phyloP scores from a whole-genome alignment of 1,140 invertebrate genomes.

The Melanaphis sacchari region DNA sequence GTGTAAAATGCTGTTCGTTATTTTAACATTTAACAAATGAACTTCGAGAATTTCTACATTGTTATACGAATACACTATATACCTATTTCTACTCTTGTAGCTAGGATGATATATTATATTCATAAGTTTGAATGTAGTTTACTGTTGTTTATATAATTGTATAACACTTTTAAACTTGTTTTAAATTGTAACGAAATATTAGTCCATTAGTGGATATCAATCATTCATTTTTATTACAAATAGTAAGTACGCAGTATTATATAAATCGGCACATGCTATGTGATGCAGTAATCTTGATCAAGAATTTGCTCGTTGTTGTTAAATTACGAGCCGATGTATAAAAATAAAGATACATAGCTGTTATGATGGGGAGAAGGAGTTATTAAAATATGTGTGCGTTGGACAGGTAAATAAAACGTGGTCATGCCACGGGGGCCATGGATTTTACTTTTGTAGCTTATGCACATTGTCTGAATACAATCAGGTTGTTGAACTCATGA shows the following conservation, averaged over 20 bases:
- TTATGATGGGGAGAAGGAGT: background rate
- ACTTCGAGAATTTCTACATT: background rate
- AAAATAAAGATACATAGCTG: background rate
- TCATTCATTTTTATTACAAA: background rate
- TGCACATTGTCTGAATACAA: slow-evolving; percentile 1
- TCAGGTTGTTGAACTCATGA: slow-evolving; percentile 40
- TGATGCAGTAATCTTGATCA: background rate
- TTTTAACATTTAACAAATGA: background rate
- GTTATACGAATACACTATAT: background rate
- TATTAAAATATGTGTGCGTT: slow-evolving; percentile 34
- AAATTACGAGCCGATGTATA: background rate
- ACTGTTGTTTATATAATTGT: background rate
- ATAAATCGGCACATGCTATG: background rate
- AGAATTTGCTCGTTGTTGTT: background rate
- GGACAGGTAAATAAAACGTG: slow-evolving; percentile 46
- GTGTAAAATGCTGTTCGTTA: background rate
- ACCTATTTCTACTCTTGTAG: no score
- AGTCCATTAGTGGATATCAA: background rate
- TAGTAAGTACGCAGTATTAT: background rate
- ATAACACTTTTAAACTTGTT: background rate
- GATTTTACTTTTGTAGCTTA: slow-evolving; percentile 17
- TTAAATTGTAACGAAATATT: background rate
- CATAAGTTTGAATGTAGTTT: background rate
- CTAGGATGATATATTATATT: background rate
- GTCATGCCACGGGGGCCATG: background rate